These are phyloP conservation scores for Parasteatoda tepidariorum DNA, from an alignment of 1,140 invertebrate genomes.

Conservation along the genomic window DNA sequence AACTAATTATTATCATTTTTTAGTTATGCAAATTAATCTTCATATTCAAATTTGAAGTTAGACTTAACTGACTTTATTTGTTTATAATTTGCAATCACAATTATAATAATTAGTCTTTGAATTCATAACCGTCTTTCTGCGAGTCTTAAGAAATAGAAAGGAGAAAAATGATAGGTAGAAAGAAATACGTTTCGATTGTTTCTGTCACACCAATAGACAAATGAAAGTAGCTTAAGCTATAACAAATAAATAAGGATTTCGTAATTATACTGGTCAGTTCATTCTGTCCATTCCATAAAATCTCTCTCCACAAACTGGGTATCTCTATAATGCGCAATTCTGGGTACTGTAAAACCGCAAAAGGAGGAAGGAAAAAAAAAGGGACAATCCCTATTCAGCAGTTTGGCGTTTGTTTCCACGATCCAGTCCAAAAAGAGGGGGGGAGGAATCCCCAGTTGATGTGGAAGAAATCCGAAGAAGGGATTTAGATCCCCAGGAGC, in stretches of 20 bases:
- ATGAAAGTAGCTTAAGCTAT: too few relatives aligned
- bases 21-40: too few relatives aligned
- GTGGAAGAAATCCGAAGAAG: constrained; percentile 20
- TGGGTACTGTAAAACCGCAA: not conserved
- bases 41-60: too few relatives aligned
- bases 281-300: not conserved
- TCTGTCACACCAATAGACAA: too few relatives aligned
- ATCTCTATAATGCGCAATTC: not conserved
- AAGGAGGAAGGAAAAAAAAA: not conserved
- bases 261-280: not conserved
- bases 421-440: not conserved
- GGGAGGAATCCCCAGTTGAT: not conserved
- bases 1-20: too few relatives aligned
- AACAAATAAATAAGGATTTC: not conserved
- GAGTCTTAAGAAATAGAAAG: too few relatives aligned
- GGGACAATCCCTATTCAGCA: constrained; percentile 40
- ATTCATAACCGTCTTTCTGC: too few relatives aligned
- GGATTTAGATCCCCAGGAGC: constrained; percentile 34
- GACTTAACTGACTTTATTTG: too few relatives aligned
- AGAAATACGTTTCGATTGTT: too few relatives aligned
- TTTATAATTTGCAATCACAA: too few relatives aligned
- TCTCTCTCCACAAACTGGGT: not conserved
- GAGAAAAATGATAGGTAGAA: too few relatives aligned
- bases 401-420: not conserved
- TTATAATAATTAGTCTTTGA: too few relatives aligned